Conservation (phyloP, 2,797 vertebrate species). For the Ciconia nigra region DNA sequence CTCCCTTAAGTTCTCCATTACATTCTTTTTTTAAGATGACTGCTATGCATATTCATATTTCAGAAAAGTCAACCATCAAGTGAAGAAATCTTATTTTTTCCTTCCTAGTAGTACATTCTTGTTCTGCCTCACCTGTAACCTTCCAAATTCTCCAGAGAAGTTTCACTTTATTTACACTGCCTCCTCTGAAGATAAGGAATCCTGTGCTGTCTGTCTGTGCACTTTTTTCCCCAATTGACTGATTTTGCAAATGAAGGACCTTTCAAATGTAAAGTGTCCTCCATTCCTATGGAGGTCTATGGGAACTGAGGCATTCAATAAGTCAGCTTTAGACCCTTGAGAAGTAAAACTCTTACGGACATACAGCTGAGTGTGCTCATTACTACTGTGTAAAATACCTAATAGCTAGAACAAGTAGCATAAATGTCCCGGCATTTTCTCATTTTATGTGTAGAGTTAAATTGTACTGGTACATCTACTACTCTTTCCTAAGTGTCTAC, state of each 20-base stretch:
- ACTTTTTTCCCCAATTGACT: background rate
- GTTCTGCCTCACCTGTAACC: background rate
- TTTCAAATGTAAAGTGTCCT: background rate
- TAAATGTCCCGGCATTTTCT: background rate
- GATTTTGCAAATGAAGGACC: background rate
- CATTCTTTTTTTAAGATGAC: background rate
- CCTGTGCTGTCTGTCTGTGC: background rate
- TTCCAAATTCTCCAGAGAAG: background rate
- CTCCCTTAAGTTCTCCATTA: background rate
- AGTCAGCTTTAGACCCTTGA: background rate
- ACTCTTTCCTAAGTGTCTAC: background rate
- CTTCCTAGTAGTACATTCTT: background rate
- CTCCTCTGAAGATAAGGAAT: background rate
- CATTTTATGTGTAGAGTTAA: background rate
- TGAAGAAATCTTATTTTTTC: background rate
- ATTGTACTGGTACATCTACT: background rate
- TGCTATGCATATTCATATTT: background rate
- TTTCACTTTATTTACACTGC: background rate
- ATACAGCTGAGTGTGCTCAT: background rate
- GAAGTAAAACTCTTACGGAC: background rate
- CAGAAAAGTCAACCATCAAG: background rate
- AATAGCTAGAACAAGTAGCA: background rate
- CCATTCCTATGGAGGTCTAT: background rate
- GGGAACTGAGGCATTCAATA: background rate
- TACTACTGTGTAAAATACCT: background rate